phyloP scores from a whole-genome alignment of 2,797 vertebrate species.

The Gallinago stenura region DNA sequence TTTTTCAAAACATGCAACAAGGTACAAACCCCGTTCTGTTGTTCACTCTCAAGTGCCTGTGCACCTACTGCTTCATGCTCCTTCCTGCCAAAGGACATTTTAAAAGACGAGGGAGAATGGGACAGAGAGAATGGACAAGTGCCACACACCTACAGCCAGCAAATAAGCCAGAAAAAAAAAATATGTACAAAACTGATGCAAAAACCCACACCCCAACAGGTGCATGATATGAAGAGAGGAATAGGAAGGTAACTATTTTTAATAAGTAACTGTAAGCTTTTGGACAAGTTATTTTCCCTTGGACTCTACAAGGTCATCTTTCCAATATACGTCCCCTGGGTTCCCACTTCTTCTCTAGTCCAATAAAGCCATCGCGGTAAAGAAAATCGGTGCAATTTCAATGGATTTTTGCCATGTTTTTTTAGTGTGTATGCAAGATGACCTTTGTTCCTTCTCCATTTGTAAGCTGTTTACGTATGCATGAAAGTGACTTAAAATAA shows the following conservation, averaged over 20 bases:
- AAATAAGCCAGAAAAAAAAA: not conserved
- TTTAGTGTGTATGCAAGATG: fast-evolving
- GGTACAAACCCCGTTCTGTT: not conserved
- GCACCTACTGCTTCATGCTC: not conserved
- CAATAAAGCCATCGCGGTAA: not conserved
- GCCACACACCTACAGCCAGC: not conserved
- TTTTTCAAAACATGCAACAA: not conserved
- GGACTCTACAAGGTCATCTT: not conserved
- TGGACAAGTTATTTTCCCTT: not conserved
- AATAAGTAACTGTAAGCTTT: not conserved
- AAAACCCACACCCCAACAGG: not conserved
- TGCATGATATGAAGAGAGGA: not conserved
- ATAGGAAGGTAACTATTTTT: not conserved
- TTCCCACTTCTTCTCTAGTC: not conserved
- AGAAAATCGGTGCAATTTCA: not conserved
- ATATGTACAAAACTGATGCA: not conserved
- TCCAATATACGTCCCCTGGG: not conserved
- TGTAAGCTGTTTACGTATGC: fast-evolving
- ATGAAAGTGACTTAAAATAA: not conserved
- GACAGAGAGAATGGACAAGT: not conserved
- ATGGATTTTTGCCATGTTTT: not conserved
- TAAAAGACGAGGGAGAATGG: not conserved
- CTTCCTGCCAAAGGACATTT: not conserved
- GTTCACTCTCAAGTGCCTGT: fast-evolving
- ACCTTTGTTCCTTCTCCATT: not conserved